Base-by-base conservation (phyloP, 1,140 invertebrate genomes). In the Orius laevigatus region DNA sequence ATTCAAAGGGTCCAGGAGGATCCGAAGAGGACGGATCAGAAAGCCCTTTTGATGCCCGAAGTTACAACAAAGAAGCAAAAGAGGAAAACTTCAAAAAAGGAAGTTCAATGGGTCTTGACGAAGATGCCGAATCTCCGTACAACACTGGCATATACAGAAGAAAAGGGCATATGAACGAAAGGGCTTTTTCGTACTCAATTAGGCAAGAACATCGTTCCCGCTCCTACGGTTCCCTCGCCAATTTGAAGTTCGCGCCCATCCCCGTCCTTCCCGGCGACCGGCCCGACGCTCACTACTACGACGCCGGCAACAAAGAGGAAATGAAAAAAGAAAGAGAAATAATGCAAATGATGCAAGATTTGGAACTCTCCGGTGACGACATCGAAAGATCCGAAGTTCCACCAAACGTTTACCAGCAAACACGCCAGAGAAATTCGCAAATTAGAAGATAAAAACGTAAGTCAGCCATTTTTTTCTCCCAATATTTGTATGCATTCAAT, bases 121-220 rank as follows among this genome's bases (percentile, higher is more conserved):
- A 56, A 11, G 53, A 55, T 18, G 60, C 57, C 8, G 84, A 84
- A 39, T 86, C 84, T 10, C 74, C 80, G 5, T 87, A 84, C 32
- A 84, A 82, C 33, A 88, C 86, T 0, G 83, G 83, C 8, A 86
- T 88, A 50, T 91, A 93, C 61, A 71, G 83, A 42, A 79, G 87
- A 59, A 89, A 91, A 58, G 88, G 88, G 1, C 88, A 93, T 60
- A 64, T 94, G 46, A 94, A 94, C 62, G 89, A 94, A 62, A 67
- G 88, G 41, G 89, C 89, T 12, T 94, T 94, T 61, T 89, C 85
- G 10, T 91, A 93, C 65, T 91, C 87, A 44, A 94, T 94, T 57
- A 70, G 88, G 42, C 87, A 92, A 59, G 88, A 92, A 61, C 87
- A 92, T 62, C 73, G 87, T 42, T 89, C 86, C 58, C 71, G 88